Conservation (phyloP, 2,888 invertebrate species). For the Yponomeuta cagnagella region DNA sequence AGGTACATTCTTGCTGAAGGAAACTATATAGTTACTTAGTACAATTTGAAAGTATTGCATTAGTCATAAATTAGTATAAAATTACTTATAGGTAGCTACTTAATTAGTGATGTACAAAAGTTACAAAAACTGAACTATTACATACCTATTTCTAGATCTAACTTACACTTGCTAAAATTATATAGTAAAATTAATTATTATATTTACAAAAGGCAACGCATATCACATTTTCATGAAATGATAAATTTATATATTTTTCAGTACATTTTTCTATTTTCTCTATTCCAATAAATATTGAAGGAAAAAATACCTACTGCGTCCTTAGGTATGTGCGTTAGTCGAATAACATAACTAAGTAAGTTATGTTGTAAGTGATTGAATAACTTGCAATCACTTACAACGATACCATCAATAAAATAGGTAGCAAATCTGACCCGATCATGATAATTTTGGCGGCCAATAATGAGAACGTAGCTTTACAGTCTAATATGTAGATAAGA, state of each 20-base stretch:
- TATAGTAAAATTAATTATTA: conserved; percentile 9
- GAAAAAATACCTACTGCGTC: too few relatives aligned
- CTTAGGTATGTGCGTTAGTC: too few relatives aligned
- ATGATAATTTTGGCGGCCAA: too few relatives aligned
- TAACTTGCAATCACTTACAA: too few relatives aligned
- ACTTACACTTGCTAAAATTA: background rate
- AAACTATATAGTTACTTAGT: background rate
- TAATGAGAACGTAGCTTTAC: too few relatives aligned
- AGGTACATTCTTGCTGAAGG: background rate
- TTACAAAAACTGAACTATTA: background rate
- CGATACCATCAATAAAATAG: too few relatives aligned
- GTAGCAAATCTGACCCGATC: too few relatives aligned
- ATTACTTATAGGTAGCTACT: background rate
- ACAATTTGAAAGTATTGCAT: background rate
- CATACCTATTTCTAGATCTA: background rate
- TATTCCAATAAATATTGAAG: background rate
- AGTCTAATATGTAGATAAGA: too few relatives aligned
- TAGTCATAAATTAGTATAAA: background rate
- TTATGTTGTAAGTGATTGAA: too few relatives aligned
- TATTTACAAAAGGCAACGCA: conserved; percentile 16
- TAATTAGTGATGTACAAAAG: background rate
- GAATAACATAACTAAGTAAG: too few relatives aligned
- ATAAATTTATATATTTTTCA: conserved; percentile 8
- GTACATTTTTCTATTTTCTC: background rate
- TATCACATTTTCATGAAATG: conserved; percentile 16